These are phyloP conservation scores for Stramonita haemastoma DNA, from an alignment of 2,888 invertebrate species.

Conservation along the genomic window DNA sequence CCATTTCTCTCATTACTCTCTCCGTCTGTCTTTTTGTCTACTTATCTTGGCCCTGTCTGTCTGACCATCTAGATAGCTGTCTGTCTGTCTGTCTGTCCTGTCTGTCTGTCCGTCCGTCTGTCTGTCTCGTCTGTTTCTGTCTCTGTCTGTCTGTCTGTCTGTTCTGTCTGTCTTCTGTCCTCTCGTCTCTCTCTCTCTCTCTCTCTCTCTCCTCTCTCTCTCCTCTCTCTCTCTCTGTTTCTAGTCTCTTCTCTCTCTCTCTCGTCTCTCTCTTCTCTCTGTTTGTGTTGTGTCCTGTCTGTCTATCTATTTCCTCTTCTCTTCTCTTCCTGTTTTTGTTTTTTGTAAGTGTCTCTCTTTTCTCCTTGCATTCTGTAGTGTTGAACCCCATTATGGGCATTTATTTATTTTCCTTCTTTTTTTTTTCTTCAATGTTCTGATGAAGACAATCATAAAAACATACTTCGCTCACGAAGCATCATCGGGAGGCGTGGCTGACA, in stretches of 20 bases:
- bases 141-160: background rate
- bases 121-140: slow-evolving; percentile 3
- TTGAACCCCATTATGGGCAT: too few species aligned
- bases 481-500: too few species aligned
- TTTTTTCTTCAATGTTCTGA: too few species aligned
- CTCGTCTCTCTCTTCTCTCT: background rate
- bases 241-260: background rate
- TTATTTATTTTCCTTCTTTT: too few species aligned
- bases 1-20: background rate
- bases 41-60: background rate
- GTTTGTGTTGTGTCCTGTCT: background rate
- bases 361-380: too few species aligned
- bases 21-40: background rate
- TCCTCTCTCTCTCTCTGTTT: slow-evolving; percentile 2
- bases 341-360: too few species aligned
- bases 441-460: too few species aligned
- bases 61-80: too few species aligned
- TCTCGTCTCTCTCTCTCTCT: slow-evolving; percentile 20
- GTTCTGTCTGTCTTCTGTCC: background rate
- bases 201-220: slow-evolving; percentile 2
- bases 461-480: too few species aligned
- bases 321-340: background rate
- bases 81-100: slow-evolving; percentile 2
- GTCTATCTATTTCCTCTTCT: background rate
- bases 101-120: slow-evolving; percentile 16